These are phyloP conservation scores for Colossoma macropomum DNA, from an alignment of 2,113 vertebrate species.

Conservation along the genomic window DNA sequence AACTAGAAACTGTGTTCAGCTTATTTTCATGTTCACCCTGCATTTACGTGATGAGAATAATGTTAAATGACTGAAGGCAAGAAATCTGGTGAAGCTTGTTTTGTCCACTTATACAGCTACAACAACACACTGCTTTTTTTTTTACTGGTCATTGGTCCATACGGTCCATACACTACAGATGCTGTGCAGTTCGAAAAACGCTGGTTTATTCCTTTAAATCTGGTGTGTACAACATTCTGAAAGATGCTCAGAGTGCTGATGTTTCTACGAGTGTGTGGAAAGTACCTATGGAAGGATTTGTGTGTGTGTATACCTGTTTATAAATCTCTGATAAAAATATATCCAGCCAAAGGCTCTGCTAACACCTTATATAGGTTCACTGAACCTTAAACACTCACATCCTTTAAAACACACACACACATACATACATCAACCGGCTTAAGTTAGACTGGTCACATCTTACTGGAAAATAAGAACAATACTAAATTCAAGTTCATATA, in stretches of 20 bases:
- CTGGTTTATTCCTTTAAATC: neutral
- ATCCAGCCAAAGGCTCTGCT: slow-evolving; percentile 13
- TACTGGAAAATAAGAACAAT: slow-evolving; percentile 53
- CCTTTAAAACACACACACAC: slow-evolving; percentile 3
- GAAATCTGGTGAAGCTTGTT: too few species aligned
- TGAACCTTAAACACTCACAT: slow-evolving; percentile 19
- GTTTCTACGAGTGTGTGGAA: neutral
- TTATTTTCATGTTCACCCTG: too few species aligned
- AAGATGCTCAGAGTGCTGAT: neutral
- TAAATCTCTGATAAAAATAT: slow-evolving; percentile 27
- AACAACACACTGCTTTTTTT: too few species aligned
- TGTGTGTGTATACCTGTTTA: neutral
- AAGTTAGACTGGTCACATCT: slow-evolving; percentile 56
- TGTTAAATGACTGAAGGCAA: too few species aligned
- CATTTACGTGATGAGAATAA: too few species aligned
- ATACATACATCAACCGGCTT: slow-evolving; percentile 16
- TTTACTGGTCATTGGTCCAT: too few species aligned
- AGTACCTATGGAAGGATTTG: neutral
- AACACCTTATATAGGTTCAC: slow-evolving; percentile 20
- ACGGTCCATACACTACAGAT: neutral
- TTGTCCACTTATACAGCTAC: too few species aligned
- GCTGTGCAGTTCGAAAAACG: neutral
- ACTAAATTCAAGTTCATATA: slow-evolving; percentile 47
- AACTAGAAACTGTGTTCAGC: too few species aligned
- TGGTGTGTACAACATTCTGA: neutral